These are phyloP conservation scores for Ciona savignyi DNA, from an alignment of 23 tunicate genomes.

Conservation along the genomic window DNA sequence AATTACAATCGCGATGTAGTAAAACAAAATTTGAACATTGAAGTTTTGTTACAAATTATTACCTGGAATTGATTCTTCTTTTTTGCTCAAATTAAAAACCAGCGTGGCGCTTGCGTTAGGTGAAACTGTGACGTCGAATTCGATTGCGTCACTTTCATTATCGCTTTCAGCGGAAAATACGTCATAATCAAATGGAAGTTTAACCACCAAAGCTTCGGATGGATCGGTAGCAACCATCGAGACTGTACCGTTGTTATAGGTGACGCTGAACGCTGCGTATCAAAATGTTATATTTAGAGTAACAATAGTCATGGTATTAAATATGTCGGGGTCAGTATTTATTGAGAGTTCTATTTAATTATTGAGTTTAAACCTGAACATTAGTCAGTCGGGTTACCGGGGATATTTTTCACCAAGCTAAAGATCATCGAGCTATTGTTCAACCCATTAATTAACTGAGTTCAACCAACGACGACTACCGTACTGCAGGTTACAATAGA, in stretches of 20 bases:
- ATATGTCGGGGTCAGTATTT: neutral
- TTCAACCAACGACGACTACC: no score
- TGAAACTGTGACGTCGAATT: conserved; percentile 60
- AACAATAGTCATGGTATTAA: neutral
- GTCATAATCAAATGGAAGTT: conserved; percentile 45
- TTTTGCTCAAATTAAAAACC: conserved; percentile 33
- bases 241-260: conserved; percentile 94
- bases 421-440: neutral
- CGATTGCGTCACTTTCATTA: conserved; percentile 17
- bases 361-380: neutral
- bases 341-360: neutral
- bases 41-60: no score
- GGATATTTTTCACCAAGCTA: no score
- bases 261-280: conserved; percentile 32
- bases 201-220: conserved; percentile 47
- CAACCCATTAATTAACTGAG: no score
- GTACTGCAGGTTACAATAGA: no score
- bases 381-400: no score
- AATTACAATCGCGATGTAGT: no score
- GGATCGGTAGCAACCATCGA: conserved; percentile 41
- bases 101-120: conserved; percentile 75
- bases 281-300: neutral
- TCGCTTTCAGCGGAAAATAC: conserved; percentile 41
- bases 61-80: conserved; percentile 10
- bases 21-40: no score